A percentile compares a stretch with the other conserved stretches of the same genome.
phyloP scores from a whole-genome alignment of 2,797 vertebrate genomes.

The Acomys russatus region DNA sequence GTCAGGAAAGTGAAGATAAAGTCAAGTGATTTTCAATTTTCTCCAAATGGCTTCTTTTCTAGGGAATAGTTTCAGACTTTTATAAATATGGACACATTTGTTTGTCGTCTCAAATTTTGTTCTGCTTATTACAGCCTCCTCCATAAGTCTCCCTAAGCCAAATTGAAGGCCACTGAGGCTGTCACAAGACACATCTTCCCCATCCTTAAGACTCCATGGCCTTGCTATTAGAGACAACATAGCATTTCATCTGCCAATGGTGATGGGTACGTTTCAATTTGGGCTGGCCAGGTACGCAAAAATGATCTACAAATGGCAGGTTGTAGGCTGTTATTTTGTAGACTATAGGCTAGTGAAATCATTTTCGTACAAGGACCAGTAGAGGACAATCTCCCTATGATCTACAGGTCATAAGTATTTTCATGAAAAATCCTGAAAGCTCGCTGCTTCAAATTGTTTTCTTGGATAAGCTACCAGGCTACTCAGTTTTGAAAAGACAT shows the following conservation, averaged over 20 bases:
- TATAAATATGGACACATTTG: conserved; percentile 80
- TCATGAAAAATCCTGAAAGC: neutral
- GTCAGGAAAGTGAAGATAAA: conserved; percentile 72
- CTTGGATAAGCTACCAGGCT: neutral
- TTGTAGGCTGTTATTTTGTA: conserved; percentile 82
- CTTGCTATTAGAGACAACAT: conserved; percentile 70
- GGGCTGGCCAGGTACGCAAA: conserved; percentile 73
- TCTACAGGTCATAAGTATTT: neutral
- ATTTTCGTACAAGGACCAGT: conserved; percentile 58
- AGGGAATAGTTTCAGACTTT: conserved; percentile 78
- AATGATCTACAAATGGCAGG: conserved; percentile 84
- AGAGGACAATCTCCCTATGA: neutral
- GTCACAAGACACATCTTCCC: conserved; percentile 74
- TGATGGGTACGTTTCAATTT: conserved; percentile 84
- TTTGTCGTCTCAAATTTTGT: conserved; percentile 82
- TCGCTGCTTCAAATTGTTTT: conserved; percentile 26
- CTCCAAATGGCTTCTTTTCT: conserved; percentile 79
- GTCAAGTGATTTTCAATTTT: conserved; percentile 83
- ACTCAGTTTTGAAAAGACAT: conserved; percentile 22
- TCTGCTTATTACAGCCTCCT: conserved; percentile 85
- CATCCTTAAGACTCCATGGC: conserved; percentile 66
- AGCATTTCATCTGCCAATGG: conserved; percentile 80
- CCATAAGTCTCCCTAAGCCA: conserved; percentile 78
- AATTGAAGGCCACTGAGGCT: conserved; percentile 71
- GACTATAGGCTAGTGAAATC: conserved; percentile 81